Conservation (phyloP, 2,888 invertebrate genomes). For the Phasia obesa region DNA sequence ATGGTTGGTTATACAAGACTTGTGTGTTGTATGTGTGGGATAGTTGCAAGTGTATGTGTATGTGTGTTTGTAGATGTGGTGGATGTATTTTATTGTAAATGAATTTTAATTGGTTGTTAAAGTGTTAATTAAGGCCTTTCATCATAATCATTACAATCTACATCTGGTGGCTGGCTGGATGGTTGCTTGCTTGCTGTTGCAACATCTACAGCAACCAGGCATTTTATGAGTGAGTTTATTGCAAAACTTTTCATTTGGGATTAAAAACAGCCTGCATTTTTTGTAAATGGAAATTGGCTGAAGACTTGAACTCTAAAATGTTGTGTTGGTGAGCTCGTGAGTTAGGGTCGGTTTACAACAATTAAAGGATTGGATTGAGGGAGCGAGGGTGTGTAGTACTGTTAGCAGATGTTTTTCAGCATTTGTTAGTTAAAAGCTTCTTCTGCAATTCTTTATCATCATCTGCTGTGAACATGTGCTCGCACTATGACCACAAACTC, state of each 20-base stretch:
- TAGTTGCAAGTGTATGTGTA: conserved; percentile 1
- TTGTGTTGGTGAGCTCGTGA: neutral
- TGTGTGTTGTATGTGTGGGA: conserved; percentile 5
- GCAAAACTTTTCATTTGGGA: conserved; percentile 26
- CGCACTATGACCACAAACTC: conserved; percentile 28
- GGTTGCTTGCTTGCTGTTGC: conserved; percentile 27
- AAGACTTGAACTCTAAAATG: conserved; percentile 49
- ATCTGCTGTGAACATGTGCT: neutral
- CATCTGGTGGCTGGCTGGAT: conserved; percentile 44
- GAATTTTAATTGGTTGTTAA: conserved; percentile 71
- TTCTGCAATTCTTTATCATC: conserved; percentile 9
- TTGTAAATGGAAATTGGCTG: neutral
- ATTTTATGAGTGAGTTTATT: neutral
- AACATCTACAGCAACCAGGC: conserved; percentile 5
- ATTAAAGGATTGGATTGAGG: neutral
- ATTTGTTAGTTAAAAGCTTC: neutral
- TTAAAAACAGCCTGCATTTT: neutral
- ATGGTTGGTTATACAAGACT: conserved; percentile 35
- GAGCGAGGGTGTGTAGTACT: conserved; percentile 5
- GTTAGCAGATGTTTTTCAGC: conserved; percentile 4
- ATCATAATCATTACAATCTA: conserved; percentile 65
- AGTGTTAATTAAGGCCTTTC: conserved; percentile 71
- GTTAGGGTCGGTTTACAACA: neutral
- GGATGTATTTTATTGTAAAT: conserved; percentile 60
- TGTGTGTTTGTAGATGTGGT: too few species aligned